A percentile compares a stretch with the other conserved stretches of the same genome.
phyloP scores from a whole-genome alignment of 1,140 invertebrate species.

The Drosophila tani region DNA sequence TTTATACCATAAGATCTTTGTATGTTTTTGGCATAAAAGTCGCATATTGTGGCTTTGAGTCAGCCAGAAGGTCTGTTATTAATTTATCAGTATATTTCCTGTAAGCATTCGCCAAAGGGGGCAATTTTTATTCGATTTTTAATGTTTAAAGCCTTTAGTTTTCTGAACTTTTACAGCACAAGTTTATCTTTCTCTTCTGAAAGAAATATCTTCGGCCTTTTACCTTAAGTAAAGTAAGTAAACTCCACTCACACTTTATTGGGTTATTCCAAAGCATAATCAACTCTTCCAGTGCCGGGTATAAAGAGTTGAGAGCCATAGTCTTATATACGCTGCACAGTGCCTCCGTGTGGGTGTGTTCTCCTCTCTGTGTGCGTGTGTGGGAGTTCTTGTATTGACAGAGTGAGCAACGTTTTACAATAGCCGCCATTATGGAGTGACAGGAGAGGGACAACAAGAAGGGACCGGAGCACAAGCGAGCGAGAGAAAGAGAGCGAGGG shows the following conservation, averaged over 20 bases:
- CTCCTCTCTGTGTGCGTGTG: conserved; percentile 27
- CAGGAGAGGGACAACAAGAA: conserved; percentile 16
- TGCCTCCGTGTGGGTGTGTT: conserved; percentile 19
- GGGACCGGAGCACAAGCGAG: neutral
- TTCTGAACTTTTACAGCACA: no score
- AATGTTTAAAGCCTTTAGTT: no score
- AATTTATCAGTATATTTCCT: no score
- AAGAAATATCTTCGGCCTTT: neutral
- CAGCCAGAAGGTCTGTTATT: no score
- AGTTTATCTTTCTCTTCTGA: neutral
- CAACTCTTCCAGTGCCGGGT: conserved; percentile 1
- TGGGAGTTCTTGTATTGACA: conserved; percentile 64
- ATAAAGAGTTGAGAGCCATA: conserved; percentile 33
- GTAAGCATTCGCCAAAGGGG: no score
- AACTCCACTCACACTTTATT: conserved; percentile 1
- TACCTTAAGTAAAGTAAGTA: neutral
- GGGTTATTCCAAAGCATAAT: conserved; percentile 3
- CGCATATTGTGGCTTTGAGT: no score
- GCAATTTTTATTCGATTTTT: no score
- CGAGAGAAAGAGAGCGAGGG: conserved; percentile 11
- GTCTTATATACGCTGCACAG: conserved; percentile 8
- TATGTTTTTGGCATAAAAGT: no score
- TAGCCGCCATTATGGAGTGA: conserved; percentile 54
- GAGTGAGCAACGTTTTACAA: conserved; percentile 51
- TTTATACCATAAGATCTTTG: no score